Conservation (phyloP, 1,140 invertebrate species). For the Macrobrachium nipponense region DNA sequence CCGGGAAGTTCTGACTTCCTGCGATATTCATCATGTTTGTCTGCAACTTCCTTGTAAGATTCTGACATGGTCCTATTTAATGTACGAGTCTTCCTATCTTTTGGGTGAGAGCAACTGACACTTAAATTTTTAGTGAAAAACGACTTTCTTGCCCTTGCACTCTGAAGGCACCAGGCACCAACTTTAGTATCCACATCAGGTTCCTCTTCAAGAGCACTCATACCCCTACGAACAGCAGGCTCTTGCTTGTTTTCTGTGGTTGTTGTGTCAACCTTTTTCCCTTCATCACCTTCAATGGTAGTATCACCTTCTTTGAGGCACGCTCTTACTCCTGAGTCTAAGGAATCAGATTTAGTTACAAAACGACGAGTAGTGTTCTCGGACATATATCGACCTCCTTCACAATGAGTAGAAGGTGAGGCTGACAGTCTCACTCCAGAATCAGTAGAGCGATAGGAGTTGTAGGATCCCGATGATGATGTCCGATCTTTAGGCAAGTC, state of each 20-base stretch:
- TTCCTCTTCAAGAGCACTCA: constrained; percentile 58
- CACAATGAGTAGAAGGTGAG: constrained; percentile 62
- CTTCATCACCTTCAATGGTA: constrained; percentile 44
- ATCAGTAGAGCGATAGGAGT: constrained; percentile 64
- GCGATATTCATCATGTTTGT: constrained; percentile 59
- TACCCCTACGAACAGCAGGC: constrained; percentile 22
- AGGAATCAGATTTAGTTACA: constrained; percentile 63
- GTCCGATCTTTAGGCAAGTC: constrained; percentile 63
- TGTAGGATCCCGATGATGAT: constrained; percentile 64
- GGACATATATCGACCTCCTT: constrained; percentile 54
- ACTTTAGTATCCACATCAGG: constrained; percentile 63
- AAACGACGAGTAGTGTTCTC: constrained; percentile 54
- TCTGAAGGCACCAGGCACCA: constrained; percentile 63
- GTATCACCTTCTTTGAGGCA: constrained; percentile 57
- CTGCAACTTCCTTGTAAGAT: constrained; percentile 62
- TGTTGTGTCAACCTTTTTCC: constrained; percentile 42
- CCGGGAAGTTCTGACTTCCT: constrained; percentile 54
- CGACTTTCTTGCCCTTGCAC: constrained; percentile 61
- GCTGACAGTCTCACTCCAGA: constrained; percentile 62
- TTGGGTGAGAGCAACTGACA: constrained; percentile 36
- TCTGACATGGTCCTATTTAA: constrained; percentile 63
- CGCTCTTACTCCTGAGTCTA: constrained; percentile 63
- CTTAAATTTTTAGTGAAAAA: constrained; percentile 59
- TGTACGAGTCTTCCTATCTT: constrained; percentile 46
- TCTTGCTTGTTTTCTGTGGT: constrained; percentile 46